Evolutionary conservation across 2,888 invertebrate species (phyloP).

Genomic region (Meganola albula): DNA sequence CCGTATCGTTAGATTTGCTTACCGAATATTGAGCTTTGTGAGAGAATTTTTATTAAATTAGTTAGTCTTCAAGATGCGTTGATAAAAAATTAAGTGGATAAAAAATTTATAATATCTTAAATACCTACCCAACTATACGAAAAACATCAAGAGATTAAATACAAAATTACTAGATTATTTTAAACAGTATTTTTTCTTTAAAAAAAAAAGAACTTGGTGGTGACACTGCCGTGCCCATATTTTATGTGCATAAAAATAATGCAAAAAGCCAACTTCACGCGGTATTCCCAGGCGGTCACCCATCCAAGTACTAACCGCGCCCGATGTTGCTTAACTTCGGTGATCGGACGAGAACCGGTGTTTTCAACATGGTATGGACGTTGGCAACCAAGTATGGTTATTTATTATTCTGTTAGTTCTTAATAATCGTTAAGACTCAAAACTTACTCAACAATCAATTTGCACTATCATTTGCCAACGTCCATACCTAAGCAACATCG

Average conservation of each 20-base stretch:
- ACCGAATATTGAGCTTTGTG: conserved; percentile 28
- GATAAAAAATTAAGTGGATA: neutral
- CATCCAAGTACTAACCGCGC: conserved; percentile 60
- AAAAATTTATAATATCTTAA: neutral
- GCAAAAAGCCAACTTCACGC: conserved; percentile 29
- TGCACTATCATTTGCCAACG: no score
- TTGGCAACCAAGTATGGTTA: no score
- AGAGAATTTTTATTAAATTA: conserved; percentile 13
- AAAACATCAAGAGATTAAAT: no score
- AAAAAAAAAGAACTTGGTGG: neutral
- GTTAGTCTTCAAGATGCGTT: no score
- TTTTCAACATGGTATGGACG: conserved; percentile 45
- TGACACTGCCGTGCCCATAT: no score
- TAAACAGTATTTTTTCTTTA: neutral
- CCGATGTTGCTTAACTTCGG: conserved; percentile 60
- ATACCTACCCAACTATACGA: no score
- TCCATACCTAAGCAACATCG: no score
- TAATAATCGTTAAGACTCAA: no score
- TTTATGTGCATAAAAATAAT: no score
- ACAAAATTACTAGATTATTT: no score
- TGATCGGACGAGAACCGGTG: conserved; percentile 61
- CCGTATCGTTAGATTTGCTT: conserved; percentile 50
- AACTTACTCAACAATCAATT: no score
- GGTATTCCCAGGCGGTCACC: conserved; percentile 59
- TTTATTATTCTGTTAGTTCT: no score